Base-by-base conservation (phyloP, 2,113 vertebrate genomes). In the Bufo gargarizans region DNA sequence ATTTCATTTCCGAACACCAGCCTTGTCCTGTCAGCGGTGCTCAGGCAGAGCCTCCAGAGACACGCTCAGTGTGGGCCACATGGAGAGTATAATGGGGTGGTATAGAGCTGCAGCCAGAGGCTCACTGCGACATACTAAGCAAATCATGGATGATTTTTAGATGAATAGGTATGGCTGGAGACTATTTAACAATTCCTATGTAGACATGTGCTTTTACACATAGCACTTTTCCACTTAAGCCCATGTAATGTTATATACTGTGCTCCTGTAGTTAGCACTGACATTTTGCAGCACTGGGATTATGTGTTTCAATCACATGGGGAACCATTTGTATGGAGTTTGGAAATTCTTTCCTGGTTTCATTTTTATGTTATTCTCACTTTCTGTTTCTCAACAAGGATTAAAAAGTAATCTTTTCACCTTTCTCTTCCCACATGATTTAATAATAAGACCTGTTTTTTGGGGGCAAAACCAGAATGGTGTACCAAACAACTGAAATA, bases 131-230 rank as follows among this genome's bases (percentile, higher is more conserved):
- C 4, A 17, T 16, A 43, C 33, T 45, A 45, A 45, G 17, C 45
- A 74, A 47, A 49, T 71, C 47, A 55, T 71, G 3, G 22, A 77
- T 63, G 22, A 77, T 63, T 61, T 76, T 77, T 67, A n/a, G 10
- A 50, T 10, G n/a, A 77, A 72, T 33, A 69, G 69, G 8, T 69
- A 22, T 50, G 47, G 20, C 20, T 33, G 20, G 4, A 22, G 9
- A 61, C 67, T 50, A 84, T 71, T 53, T 84, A 22, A 84, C 49
- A 83, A 53, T 16, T 84, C 82, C 17, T 59, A 43, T 59, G 11
- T 43, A 80, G 45, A 33, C 45, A 33, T 61, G 63, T 58, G 72
- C 49, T 49, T 49, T 67, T 53, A 67, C 43, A 86, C 56, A 33
- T 86, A 43, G 50, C 2, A 56, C 59, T 78, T 74, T 20, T 67